Evolutionary conservation across 2,888 invertebrate genomes (phyloP).

Genomic region (Digitonthophagus gazella): DNA sequence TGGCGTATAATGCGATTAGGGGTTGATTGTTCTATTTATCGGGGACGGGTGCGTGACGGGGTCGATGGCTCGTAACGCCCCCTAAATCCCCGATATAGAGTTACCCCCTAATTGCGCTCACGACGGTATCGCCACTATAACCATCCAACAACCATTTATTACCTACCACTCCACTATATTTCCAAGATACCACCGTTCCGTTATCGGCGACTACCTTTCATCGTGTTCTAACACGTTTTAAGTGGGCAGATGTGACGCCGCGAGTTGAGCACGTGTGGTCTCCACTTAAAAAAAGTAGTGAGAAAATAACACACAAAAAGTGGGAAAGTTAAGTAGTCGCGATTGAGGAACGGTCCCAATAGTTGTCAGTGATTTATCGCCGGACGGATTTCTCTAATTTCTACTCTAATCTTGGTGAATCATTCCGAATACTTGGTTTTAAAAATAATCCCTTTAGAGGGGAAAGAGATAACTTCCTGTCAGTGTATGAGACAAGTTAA

Average conservation of each 20-base stretch:
- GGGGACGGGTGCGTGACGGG: neutral
- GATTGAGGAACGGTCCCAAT: too few species aligned
- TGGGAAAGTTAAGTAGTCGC: neutral
- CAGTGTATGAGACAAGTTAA: too few species aligned
- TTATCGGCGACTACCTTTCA: neutral
- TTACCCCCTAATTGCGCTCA: neutral
- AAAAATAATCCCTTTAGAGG: neutral
- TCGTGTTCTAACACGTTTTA: conserved; percentile 9
- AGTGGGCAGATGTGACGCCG: neutral
- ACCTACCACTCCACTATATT: neutral
- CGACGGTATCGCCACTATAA: neutral
- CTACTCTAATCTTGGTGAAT: neutral
- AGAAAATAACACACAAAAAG: neutral
- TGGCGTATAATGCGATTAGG: neutral
- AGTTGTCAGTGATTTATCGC: neutral
- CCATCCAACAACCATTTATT: neutral
- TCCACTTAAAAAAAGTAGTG: conserved; percentile 15
- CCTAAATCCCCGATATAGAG: neutral
- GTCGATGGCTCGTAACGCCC: neutral
- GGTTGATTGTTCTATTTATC: neutral
- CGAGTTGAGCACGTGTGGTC: conserved; percentile 12
- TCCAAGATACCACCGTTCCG: neutral
- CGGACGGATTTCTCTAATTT: neutral
- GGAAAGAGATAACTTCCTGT: neutral
- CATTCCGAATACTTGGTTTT: neutral